These are phyloP conservation scores for Lagothrix lagotricha DNA, from an alignment of 2,797 vertebrate species.

Conservation along the genomic window DNA sequence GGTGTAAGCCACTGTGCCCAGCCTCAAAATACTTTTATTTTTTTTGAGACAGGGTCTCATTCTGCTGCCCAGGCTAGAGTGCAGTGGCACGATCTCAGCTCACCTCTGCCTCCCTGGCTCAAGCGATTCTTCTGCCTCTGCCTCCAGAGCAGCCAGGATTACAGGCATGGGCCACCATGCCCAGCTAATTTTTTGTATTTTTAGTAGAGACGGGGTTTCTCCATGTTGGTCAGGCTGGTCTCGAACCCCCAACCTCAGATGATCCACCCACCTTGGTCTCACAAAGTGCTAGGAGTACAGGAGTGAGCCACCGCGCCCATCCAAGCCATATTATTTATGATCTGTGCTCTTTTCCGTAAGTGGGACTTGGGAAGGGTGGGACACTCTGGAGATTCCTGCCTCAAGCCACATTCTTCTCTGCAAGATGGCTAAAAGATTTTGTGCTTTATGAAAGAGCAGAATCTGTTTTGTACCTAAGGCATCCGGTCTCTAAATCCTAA, in stretches of 20 bases:
- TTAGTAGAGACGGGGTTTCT: neutral
- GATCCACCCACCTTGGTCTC: neutral
- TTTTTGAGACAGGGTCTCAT: no score
- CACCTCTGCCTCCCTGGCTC: neutral
- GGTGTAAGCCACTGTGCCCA: no score
- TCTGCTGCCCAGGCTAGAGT: neutral
- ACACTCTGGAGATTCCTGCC: neutral
- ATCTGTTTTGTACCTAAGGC: neutral
- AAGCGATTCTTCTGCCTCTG: neutral
- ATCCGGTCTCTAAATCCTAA: neutral
- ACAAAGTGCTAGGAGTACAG: neutral
- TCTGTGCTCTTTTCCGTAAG: no score
- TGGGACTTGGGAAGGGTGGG: neutral
- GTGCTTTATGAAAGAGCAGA: neutral
- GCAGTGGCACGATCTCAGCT: neutral
- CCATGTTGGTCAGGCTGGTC: neutral
- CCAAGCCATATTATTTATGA: neutral
- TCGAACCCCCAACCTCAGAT: neutral
- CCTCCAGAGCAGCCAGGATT: neutral
- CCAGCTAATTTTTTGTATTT: neutral
- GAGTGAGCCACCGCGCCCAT: fast-evolving
- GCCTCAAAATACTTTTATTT: no score
- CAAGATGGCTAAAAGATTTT: neutral
- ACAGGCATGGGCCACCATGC: neutral
- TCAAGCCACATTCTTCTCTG: neutral